Conservation (phyloP, 2,113 vertebrate species). For the Neogobius melanostomus region DNA sequence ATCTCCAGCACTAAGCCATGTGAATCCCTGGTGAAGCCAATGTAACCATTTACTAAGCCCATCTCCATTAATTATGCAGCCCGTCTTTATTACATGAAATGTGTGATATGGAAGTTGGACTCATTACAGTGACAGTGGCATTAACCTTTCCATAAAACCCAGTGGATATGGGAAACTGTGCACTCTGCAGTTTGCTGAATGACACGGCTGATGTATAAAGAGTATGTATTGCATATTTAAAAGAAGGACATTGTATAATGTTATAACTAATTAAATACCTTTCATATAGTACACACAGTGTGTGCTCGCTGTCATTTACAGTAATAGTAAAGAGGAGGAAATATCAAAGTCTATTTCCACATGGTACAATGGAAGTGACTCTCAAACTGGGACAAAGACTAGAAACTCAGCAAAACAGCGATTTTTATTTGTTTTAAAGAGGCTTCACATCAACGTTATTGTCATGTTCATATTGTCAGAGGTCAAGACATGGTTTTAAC, state of each 20-base stretch:
- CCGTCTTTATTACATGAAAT: constrained; percentile 22
- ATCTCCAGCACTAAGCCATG: constrained; percentile 6
- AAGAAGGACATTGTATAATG: neutral
- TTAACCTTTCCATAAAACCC: constrained; percentile 4
- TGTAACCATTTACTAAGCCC: constrained; percentile 34
- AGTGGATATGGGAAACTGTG: constrained; percentile 11
- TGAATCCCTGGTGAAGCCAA: constrained; percentile 26
- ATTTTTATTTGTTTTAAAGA: neutral
- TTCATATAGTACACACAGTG: neutral
- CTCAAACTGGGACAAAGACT: neutral
- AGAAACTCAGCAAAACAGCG: too few species aligned
- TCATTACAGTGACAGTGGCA: constrained; percentile 26
- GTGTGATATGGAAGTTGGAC: constrained; percentile 26
- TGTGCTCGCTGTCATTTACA: neutral
- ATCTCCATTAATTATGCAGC: constrained; percentile 42
- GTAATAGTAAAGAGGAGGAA: neutral
- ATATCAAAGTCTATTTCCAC: neutral
- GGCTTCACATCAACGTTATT: too few species aligned
- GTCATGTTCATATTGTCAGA: too few species aligned
- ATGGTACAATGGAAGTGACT: neutral
- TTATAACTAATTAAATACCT: neutral
- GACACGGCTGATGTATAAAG: constrained; percentile 2
- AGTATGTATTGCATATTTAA: neutral
- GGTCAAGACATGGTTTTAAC: too few species aligned
- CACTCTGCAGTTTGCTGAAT: constrained; percentile 4